phyloP scores from a whole-genome alignment of 1,140 invertebrate species.

The Teleopsis dalmanni region DNA sequence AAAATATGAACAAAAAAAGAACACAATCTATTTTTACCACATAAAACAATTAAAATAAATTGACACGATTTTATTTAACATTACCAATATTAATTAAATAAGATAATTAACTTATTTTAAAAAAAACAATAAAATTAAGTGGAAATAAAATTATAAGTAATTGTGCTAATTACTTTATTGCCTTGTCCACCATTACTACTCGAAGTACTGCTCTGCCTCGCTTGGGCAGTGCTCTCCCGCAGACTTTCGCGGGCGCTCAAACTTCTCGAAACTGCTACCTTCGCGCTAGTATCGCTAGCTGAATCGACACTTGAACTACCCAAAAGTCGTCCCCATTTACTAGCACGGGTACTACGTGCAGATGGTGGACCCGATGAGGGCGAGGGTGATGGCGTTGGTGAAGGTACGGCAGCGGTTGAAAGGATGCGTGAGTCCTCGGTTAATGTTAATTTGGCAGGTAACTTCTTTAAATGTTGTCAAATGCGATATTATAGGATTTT shows the following conservation, averaged over 20 bases:
- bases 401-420: conserved; percentile 47
- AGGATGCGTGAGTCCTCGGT: conserved; percentile 44
- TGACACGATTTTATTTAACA: background rate
- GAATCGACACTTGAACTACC: conserved; percentile 64
- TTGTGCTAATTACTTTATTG: conserved; percentile 52
- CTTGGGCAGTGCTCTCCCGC: conserved; percentile 49
- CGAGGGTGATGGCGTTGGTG: conserved; percentile 54
- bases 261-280: conserved; percentile 57
- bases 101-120: background rate
- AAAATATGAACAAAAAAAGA: no score
- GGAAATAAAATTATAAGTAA: background rate
- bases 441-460: conserved; percentile 44
- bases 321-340: conserved; percentile 74
- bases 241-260: conserved; percentile 59
- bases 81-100: background rate
- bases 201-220: conserved; percentile 46
- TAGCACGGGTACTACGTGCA: conserved; percentile 47
- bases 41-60: background rate
- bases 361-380: conserved; percentile 47
- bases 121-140: background rate
- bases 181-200: conserved; percentile 50
- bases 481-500: background rate
- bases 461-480: conserved; percentile 36
- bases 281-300: conserved; percentile 45
- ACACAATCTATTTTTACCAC: no score